Evolutionary conservation across 1,140 invertebrate species (phyloP).

Genomic region (Diorhabda elongata): DNA sequence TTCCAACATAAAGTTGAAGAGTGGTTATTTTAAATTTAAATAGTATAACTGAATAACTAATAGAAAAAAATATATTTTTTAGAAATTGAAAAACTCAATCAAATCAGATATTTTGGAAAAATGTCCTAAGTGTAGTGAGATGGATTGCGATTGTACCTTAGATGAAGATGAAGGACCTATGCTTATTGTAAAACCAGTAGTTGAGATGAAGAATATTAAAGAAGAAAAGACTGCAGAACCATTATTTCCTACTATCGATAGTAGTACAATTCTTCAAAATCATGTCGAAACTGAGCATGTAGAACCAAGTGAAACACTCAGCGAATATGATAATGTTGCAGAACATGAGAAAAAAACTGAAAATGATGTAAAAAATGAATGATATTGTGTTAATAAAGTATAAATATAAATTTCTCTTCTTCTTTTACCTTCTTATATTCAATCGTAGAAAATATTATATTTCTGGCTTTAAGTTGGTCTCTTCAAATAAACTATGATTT

Average conservation of each 20-base stretch:
- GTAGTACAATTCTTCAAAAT: neutral
- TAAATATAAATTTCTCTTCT: too few relatives aligned
- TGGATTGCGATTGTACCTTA: constrained; percentile 38
- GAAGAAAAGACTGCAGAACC: constrained; percentile 7
- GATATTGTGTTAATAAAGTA: neutral
- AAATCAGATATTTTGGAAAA: constrained; percentile 38
- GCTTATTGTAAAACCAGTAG: constrained; percentile 32
- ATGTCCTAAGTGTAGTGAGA: constrained; percentile 37
- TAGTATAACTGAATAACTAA: too few relatives aligned
- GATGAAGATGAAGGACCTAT: constrained; percentile 33
- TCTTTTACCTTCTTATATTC: too few relatives aligned
- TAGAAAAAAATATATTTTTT: constrained; percentile 16
- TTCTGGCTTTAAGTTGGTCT: too few relatives aligned
- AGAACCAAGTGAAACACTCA: constrained; percentile 20
- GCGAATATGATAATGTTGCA: constrained; percentile 29
- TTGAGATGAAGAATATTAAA: constrained; percentile 24
- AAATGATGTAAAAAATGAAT: constrained; percentile 3
- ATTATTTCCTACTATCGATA: constrained; percentile 7
- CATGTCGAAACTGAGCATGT: constrained; percentile 1
- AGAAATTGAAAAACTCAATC: constrained; percentile 42
- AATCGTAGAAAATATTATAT: too few relatives aligned
- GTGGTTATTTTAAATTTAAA: too few relatives aligned
- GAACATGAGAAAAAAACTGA: constrained; percentile 3
- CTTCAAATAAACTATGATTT: too few relatives aligned
- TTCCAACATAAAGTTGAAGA: too few relatives aligned